Evolutionary conservation across 1,140 invertebrate species (phyloP), one percentile per base, ranked within the genome.

Genomic region (Procambarus clarkii): DNA sequence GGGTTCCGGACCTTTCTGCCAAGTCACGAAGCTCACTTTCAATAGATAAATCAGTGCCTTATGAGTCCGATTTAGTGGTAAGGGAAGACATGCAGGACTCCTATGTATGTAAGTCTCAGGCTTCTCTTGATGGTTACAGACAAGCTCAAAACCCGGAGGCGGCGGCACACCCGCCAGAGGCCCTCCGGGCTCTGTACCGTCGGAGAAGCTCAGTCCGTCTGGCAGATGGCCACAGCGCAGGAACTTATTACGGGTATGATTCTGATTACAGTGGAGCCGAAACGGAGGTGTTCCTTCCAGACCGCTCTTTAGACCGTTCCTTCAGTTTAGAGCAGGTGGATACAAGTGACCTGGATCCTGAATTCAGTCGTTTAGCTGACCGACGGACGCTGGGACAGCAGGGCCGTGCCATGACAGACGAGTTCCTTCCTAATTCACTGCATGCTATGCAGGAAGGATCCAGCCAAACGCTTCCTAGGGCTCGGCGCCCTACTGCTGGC

Each of bases 181-280:
- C 60, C 64, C 54, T 45, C 76, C 78, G 85, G 79, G 50, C 77
- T 82, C 50, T 87, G 48, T 87, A 86, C 58, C 84, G 90, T 24
- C 84, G 90, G 15, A 84, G 90, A 34, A 91, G 89, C 60, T 91
- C 92, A 58, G 82, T 76, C 45, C 84, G 89, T 21, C 84, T 89
- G 50, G 78, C 86, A 69, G 89, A 88, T 74, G 81, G 92, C 24
- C 92, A 92, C 74, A 91, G 89, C 69, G 92, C 91, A 79, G 92
- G 92, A 76, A 92, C 87, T 60, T 93, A 93, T 48, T 93, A 93
- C 88, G 92, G 92, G 79, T 93, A 93, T 87, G 92, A 93, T 80
- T 93, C 92, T 24, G 92, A 93, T 69, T 93, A 93, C 82, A 93
- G 92, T 71, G 92, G 92, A n/a, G 92, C 92, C 34, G 92, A 93